Evolutionary conservation across 2,113 vertebrate species (phyloP), one percentile per base, ranked within the genome.

Genomic region (Dromiciops gliroides): DNA sequence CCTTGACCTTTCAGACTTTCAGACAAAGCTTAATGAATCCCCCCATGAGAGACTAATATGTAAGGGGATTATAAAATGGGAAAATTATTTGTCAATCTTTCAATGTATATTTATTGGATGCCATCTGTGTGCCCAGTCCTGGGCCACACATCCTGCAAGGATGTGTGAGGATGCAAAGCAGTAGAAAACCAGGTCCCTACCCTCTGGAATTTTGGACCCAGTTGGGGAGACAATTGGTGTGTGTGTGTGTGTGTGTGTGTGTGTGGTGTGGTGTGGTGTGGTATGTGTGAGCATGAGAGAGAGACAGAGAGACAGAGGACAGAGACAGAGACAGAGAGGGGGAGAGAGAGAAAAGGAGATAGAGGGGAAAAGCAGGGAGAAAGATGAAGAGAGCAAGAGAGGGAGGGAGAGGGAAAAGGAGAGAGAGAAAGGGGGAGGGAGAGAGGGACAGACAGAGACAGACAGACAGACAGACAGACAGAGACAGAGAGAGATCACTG

Each of bases 201-300:
- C 53, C 53, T 60, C 26, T 60, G 2, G 53, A 28, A 60, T 60
- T 60, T 60, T 28, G 53, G 28, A 1, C 26, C 2, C 12, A 67
- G 60, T 37, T 67, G 12, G 60, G 31, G 25, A 53, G 52, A 53
- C 52, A 53, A 16, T 48, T 83, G 2, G 22, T 8, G 8, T 5
- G 0, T 26, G 24, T 8, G 12, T 2, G 6, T 2, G 31, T 0
- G 0, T 48, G 8, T 0, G 37, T 8, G 3, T 2, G 2, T 0
- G 0, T 1, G 26, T 10, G n/a, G n/a, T n/a, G 51, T 3, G 4
- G 0, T 1, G 26, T 10, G n/a, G n/a, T n/a, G 51, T 3, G 4
- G n/a, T n/a, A n/a, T n/a, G 60, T 11, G 16, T 10, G 50, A 56
- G 25, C 51, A 26, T 49, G 37, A 88, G 50, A 2, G 26, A 48